Base-by-base conservation (phyloP, 1,140 invertebrate species). In the Pachypeltis micranthus region DNA sequence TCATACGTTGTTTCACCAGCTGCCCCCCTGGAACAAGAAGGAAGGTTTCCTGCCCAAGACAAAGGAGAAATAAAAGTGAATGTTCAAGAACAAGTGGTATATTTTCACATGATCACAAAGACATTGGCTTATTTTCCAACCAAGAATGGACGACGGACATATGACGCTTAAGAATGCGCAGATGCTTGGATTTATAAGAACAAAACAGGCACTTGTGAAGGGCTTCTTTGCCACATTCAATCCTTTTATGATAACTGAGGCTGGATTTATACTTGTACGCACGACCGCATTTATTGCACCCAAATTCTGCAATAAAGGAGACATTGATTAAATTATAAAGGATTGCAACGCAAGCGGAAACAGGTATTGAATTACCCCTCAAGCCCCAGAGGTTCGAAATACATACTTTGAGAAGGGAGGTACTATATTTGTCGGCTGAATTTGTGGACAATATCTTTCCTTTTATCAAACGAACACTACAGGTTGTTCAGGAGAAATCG, bases 191-290 rank as follows among this genome's bases (percentile, higher is more conserved):
- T 39, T 34, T 51, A 27, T 66, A 55, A 19, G 73, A 69, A 67
- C 78, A 79, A 68, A 73, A 73, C 14, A 72, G 74, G 67, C 79
- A 80, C 28, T 74, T 71, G 68, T 77, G 77, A 67, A 75, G 76
- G 10, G 77, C 75, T 19, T 72, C 65, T 63, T 76, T 71, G 2
- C 77, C 77, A 66, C 78, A 81, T 67, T 79, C 78, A 25, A 77
- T 76, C 59, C 73, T 72, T 57, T 76, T 63, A 65, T 80, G 79
- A 26, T 78, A 71, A 27, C 69, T 71, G 61, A 78, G 69, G 25
- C 74, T 75, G 23, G 74, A 74, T 61, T 73, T 72, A 65, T 75
- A 74, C 57, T 72, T 71, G 69, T 80, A 79, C 4, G 67, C 63
- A 51, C 77, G 75, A 47, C 77, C 77, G 63, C 79, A 80, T 21